Percentiles rank a stretch among this genome's conserved stretches.
These are phyloP conservation scores for Hypomecis punctinalis DNA, from an alignment of 2,888 invertebrate species.

Conservation along the genomic window DNA sequence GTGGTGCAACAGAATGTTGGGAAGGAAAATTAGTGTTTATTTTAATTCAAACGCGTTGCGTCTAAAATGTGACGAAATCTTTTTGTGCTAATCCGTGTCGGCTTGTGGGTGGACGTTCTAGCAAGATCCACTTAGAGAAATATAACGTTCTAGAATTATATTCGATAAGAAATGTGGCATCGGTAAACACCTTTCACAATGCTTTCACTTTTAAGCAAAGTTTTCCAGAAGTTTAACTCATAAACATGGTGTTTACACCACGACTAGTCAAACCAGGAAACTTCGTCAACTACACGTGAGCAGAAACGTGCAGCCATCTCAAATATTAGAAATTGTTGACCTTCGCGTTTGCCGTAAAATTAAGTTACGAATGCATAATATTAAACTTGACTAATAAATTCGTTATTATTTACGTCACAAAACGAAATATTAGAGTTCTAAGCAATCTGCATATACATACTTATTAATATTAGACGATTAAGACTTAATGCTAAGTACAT, in stretches of 20 bases:
- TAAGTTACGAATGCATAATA: not conserved
- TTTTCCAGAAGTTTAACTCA: slow-evolving; percentile 40
- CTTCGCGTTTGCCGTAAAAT: not conserved
- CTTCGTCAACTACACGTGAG: slow-evolving; percentile 2
- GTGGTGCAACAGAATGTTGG: no score
- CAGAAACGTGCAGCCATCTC: slow-evolving; percentile 12
- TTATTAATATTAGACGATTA: no score
- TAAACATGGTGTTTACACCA: slow-evolving; percentile 21
- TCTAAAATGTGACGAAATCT: no score
- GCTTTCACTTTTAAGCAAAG: slow-evolving; percentile 41
- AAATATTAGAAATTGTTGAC: slow-evolving; percentile 9
- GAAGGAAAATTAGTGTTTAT: no score
- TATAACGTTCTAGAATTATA: slow-evolving; percentile 7
- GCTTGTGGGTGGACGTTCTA: no score
- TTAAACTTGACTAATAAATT: no score
- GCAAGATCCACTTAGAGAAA: not conserved
- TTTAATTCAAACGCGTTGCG: no score
- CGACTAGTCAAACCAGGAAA: slow-evolving; percentile 36
- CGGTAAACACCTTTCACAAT: slow-evolving; percentile 31
- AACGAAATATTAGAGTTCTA: no score
- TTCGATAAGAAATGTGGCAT: slow-evolving; percentile 8
- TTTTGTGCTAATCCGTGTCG: no score
- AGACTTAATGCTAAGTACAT: no score
- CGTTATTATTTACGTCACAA: no score
- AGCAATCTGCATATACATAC: no score